phyloP scores from a whole-genome alignment of 2,113 vertebrate genomes.

The Labeo rohita region DNA sequence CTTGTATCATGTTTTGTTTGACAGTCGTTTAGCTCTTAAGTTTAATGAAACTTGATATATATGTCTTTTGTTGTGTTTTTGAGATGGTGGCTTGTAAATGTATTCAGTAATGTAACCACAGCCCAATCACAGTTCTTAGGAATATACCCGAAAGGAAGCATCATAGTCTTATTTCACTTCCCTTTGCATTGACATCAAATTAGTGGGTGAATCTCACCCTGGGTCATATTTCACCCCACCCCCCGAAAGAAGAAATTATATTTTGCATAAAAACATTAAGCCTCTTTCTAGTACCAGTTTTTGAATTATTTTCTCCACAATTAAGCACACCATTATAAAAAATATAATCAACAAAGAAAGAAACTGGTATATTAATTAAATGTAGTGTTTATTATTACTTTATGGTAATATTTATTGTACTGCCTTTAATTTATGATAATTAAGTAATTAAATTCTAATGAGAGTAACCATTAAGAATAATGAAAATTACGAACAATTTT shows the following conservation, averaged over 20 bases:
- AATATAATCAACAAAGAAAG: background rate
- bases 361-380: background rate
- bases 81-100: background rate
- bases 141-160: background rate
- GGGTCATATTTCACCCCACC: background rate
- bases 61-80: background rate
- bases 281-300: background rate
- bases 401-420: background rate
- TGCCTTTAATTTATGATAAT: background rate
- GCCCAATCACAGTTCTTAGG: background rate
- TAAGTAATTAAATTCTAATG: conserved; percentile 1
- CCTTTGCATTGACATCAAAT: background rate
- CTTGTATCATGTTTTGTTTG: conserved; percentile 2
- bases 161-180: background rate
- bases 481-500: background rate
- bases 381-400: background rate
- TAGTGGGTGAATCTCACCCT: background rate
- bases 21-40: background rate
- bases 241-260: background rate
- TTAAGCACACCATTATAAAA: background rate
- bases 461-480: background rate
- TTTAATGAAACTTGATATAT: background rate
- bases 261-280: background rate
- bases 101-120: background rate
- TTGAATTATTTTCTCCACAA: background rate